Base-by-base conservation (phyloP, 92 coral and sea anemone species). In the Montipora capitata region DNA sequence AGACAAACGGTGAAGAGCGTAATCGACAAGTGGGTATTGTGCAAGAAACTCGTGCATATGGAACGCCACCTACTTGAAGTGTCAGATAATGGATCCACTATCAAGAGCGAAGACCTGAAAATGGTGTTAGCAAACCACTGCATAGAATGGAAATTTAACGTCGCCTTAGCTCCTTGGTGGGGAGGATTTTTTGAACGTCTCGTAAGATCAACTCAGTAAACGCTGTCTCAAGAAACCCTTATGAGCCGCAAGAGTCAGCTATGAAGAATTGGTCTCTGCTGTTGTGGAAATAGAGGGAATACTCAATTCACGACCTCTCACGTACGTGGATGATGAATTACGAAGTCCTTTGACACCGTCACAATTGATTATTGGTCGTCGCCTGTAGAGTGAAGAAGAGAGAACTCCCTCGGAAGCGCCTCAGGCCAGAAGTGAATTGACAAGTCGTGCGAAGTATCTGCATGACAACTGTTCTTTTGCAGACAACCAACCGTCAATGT, bases 361-460 rank as follows among this genome's bases (percentile, higher is more conserved):
- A 12, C 72, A 66, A 66, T 43, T 66, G 72, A 20, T 66, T 66
- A 66, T 66, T 66, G 72, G 72, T 66, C 72, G 72, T 7, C 72
- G 43, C 7, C 17, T 66, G 72, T 66, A 20, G 15, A 66, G 71
- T 66, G 9, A 41, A 66, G 42, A 66, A 6, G 71, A 13, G 14
- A 20, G 4, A 20, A 41, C 72, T 20, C 41, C 42, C 43, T 18
- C 13, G 72, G 72, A 20, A 66, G 11, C 12, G 72, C 8, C 35
- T 27, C 35, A 27, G 35, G 1, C 35, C 35, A 27, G 35, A 27
- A 27, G 35, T 27, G 35, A 27, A 20, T 38, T 66, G 12, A 2
- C 72, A 66, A 20, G 72, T 3, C 72, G 72, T 66, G 72, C 16
- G 43, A 66, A 10, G 15, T 16, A 7, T 3, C 63, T 57, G 8